These are phyloP conservation scores for Acheta domesticus DNA, from an alignment of 2,888 invertebrate genomes.

Conservation along the genomic window DNA sequence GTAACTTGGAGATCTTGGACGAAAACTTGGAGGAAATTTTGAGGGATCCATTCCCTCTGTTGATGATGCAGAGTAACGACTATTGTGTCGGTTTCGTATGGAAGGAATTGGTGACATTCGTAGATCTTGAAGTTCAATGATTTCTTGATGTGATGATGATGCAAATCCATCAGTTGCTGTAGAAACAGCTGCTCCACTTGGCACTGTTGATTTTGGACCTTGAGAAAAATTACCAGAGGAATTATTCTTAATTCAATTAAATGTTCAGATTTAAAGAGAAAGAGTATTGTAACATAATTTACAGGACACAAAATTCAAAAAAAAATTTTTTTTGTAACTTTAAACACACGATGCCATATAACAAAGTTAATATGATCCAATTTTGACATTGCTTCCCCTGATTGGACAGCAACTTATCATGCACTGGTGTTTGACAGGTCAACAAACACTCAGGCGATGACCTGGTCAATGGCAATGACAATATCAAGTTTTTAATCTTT, in stretches of 20 bases:
- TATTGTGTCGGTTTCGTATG: slow-evolving; percentile 64
- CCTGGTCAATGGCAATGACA: too few relatives aligned
- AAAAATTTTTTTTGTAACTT: too few relatives aligned
- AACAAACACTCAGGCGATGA: too few relatives aligned
- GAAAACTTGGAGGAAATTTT: slow-evolving; percentile 70
- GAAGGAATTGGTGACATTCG: slow-evolving; percentile 81
- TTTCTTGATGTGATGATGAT: slow-evolving; percentile 59
- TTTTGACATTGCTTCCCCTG: too few relatives aligned
- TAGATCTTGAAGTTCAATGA: slow-evolving; percentile 86
- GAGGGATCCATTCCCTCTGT: slow-evolving; percentile 51
- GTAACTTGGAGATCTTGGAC: slow-evolving; percentile 61
- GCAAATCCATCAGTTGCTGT: slow-evolving; percentile 31
- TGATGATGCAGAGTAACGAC: slow-evolving; percentile 45
- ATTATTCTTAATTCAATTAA: not conserved
- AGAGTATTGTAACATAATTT: not conserved
- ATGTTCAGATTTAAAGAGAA: not conserved
- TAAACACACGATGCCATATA: too few relatives aligned
- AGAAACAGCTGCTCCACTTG: slow-evolving; percentile 21
- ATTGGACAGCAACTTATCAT: too few relatives aligned
- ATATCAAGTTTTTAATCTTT: too few relatives aligned
- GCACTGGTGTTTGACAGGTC: too few relatives aligned
- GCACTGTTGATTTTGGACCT: slow-evolving; percentile 26
- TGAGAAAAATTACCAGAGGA: slow-evolving; percentile 4
- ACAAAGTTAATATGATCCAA: too few relatives aligned
- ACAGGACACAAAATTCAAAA: too few relatives aligned